These are phyloP conservation scores for Tridacna gigas DNA, from an alignment of 2,888 invertebrate species.

Conservation along the genomic window DNA sequence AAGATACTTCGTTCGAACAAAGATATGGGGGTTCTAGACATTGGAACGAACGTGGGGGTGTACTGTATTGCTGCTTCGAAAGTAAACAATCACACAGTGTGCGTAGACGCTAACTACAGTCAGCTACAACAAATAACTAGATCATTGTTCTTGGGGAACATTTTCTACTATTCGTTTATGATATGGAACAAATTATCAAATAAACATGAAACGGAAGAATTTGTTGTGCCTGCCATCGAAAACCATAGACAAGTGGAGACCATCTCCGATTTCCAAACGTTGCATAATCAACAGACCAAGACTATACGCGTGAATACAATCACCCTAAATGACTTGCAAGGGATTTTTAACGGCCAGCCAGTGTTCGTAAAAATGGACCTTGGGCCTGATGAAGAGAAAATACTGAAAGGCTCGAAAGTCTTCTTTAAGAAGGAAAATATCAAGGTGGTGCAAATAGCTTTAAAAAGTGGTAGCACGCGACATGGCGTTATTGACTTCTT, in stretches of 20 bases:
- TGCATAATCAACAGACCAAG: background rate
- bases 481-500: background rate
- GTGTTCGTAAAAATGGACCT: conserved; percentile 11
- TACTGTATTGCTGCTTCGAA: conserved; percentile 15
- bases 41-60: background rate
- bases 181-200: conserved; percentile 17
- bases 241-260: background rate
- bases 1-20: background rate
- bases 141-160: conserved; percentile 1
- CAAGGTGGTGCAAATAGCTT: conserved; percentile 1
- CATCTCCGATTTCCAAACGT: no score
- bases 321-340: background rate
- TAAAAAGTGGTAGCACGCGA: background rate
- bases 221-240: background rate
- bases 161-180: background rate
- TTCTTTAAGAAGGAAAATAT: conserved; percentile 9
- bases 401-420: background rate
- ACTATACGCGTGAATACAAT: conserved; percentile 5
- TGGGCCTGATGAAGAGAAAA: background rate
- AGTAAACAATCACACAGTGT: background rate
- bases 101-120: conserved; percentile 4
- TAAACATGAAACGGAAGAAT: background rate
- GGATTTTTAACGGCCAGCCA: background rate
- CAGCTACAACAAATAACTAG: conserved; percentile 1
- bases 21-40: conserved; percentile 1